Conservation (phyloP, 1,140 invertebrate genomes). For the Pentalonia nigronervosa region DNA sequence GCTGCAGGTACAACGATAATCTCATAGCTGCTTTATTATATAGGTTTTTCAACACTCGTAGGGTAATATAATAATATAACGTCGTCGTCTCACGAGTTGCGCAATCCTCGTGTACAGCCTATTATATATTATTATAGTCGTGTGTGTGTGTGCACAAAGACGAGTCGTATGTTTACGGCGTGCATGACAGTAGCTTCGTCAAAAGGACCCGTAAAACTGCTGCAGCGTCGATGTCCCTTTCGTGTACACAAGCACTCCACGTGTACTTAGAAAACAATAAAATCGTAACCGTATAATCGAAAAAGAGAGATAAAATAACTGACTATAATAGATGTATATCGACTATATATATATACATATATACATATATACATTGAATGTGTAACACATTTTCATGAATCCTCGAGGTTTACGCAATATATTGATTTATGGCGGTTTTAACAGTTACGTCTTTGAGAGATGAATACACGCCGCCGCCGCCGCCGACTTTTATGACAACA, state of each 20-base stretch:
- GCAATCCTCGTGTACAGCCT: background rate
- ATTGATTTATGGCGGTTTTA: conserved; percentile 45
- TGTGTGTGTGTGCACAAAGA: background rate
- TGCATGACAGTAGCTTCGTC: conserved; percentile 47
- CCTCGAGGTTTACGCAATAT: conserved; percentile 47
- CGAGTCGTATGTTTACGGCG: background rate
- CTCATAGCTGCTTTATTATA: background rate
- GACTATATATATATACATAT: background rate
- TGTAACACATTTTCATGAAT: conserved; percentile 37
- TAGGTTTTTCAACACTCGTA: background rate
- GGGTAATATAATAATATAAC: conserved; percentile 1
- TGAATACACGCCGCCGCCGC: conserved; percentile 18
- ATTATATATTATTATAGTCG: background rate
- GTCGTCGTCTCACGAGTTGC: background rate
- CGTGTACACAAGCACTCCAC: background rate
- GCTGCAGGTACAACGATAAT: background rate
- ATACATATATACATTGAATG: background rate
- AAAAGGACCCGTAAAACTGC: conserved; percentile 28
- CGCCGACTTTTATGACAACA: conserved; percentile 50
- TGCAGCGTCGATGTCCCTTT: background rate
- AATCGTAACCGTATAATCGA: background rate
- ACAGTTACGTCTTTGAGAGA: conserved; percentile 57
- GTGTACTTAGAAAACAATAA: conserved; percentile 30
- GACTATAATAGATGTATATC: background rate
- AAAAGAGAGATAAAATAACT: background rate